Conservation (phyloP, 2,888 invertebrate genomes). For the Eumacrocentrus americanus region DNA sequence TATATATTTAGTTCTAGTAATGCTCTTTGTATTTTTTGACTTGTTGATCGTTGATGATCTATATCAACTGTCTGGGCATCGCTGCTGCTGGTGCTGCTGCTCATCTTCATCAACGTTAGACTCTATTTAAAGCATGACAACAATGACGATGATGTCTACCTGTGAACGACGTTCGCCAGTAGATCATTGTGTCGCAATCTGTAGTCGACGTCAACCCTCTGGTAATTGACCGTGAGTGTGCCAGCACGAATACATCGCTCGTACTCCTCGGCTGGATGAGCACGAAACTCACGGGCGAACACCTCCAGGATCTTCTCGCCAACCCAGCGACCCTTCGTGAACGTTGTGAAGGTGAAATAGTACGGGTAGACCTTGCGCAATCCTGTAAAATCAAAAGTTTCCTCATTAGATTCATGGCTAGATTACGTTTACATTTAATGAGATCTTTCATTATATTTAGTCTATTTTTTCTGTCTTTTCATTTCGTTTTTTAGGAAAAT, state of each 20-base stretch:
- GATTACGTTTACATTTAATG: too few relatives aligned
- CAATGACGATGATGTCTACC: constrained; percentile 68
- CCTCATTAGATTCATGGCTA: not conserved
- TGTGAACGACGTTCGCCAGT: constrained; percentile 91
- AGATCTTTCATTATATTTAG: too few relatives aligned
- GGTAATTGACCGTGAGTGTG: constrained; percentile 91
- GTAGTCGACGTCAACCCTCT: constrained; percentile 89
- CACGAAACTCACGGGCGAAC: constrained; percentile 90
- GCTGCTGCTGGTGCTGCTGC: too few relatives aligned
- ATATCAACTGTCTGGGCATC: too few relatives aligned
- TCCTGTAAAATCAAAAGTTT: constrained; percentile 65
- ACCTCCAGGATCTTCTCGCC: constrained; percentile 92
- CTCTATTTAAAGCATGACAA: not conserved
- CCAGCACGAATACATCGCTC: constrained; percentile 90
- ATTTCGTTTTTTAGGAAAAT: too few relatives aligned
- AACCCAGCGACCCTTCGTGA: constrained; percentile 96
- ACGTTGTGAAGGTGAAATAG: constrained; percentile 95
- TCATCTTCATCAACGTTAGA: too few relatives aligned
- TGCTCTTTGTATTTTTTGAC: not conserved
- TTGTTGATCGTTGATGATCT: too few relatives aligned
- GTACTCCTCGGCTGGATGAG: constrained; percentile 92
- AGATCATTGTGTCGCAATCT: constrained; percentile 91
- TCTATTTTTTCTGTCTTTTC: too few relatives aligned
- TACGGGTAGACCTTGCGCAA: constrained; percentile 96
- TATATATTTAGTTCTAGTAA: not conserved